A percentile compares a stretch with the other conserved stretches of the same genome.
These are phyloP conservation scores for Austrolebias charrua DNA, from an alignment of 2,797 vertebrate species.

Conservation along the genomic window DNA sequence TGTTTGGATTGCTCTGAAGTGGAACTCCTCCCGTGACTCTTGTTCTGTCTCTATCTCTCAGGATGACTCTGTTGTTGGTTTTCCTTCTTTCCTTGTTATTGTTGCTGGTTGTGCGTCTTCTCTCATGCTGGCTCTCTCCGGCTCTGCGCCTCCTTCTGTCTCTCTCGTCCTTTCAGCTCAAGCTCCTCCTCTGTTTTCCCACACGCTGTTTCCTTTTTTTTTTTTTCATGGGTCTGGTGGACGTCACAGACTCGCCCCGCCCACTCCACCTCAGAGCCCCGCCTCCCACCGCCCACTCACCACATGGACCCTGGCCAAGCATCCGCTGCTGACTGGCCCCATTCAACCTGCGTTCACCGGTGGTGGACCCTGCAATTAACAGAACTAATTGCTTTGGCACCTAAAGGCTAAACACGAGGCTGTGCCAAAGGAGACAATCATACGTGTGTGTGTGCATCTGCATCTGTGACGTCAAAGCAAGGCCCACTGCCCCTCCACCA, in stretches of 20 bases:
- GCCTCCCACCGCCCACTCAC: conserved; percentile 69
- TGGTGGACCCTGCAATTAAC: conserved; percentile 80
- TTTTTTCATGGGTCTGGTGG: conserved; percentile 83
- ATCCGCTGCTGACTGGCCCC: conserved; percentile 82
- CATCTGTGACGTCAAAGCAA: conserved; percentile 17
- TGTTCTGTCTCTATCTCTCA: conserved; percentile 2
- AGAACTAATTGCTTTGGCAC: conserved; percentile 88
- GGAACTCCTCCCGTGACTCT: conserved; percentile 47
- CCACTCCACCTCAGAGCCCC: conserved; percentile 62
- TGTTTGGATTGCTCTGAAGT: conserved; percentile 21
- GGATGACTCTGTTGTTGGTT: conserved; percentile 9
- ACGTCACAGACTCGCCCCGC: conserved; percentile 79
- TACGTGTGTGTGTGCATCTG: conserved; percentile 30
- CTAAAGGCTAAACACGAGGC: conserved; percentile 81
- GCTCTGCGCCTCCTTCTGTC: conserved; percentile 51
- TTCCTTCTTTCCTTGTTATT: conserved; percentile 11
- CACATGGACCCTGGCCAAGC: conserved; percentile 84
- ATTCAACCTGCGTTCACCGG: conserved; percentile 83
- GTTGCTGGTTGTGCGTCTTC: conserved; percentile 36
- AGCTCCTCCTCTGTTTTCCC: conserved; percentile 76
- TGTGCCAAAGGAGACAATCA: conserved; percentile 64
- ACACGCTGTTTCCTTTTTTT: conserved; percentile 74
- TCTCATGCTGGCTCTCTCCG: conserved; percentile 65
- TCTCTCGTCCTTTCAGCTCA: conserved; percentile 44
- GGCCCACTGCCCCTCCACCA: conserved; percentile 17